Evolutionary conservation across 2,113 vertebrate genomes (phyloP).

Genomic region (Caloenas nicobarica): DNA sequence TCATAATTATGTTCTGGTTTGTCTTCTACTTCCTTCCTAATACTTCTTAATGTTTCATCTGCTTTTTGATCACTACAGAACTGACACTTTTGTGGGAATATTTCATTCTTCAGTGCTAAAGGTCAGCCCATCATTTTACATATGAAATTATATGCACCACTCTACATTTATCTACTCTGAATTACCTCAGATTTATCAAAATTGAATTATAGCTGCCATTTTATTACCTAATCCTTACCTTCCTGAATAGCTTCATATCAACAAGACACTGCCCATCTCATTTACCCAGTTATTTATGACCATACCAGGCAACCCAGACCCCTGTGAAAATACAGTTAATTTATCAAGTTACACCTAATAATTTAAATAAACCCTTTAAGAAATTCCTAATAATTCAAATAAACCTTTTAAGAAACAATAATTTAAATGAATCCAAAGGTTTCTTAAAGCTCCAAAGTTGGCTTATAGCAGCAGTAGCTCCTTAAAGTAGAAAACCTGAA

Average conservation of each 20-base stretch:
- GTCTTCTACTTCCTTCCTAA: conserved; percentile 19
- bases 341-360: neutral
- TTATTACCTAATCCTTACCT: neutral
- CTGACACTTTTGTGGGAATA: neutral
- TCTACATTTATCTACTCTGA: conserved; percentile 17
- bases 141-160: neutral
- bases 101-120: neutral
- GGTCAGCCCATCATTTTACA: conserved; percentile 2
- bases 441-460: neutral
- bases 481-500: neutral
- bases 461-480: neutral
- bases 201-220: neutral
- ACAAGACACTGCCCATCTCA: neutral
- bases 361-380: neutral
- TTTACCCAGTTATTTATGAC: neutral
- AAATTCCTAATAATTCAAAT: neutral
- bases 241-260: neutral
- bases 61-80: neutral
- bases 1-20: conserved; percentile 4
- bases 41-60: neutral
- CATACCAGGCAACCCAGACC: neutral
- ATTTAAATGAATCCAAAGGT: neutral
- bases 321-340: neutral
- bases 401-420: neutral
- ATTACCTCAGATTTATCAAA: neutral